These are phyloP conservation scores for Origma solitaria DNA, from an alignment of 2,113 vertebrate species.

Conservation along the genomic window DNA sequence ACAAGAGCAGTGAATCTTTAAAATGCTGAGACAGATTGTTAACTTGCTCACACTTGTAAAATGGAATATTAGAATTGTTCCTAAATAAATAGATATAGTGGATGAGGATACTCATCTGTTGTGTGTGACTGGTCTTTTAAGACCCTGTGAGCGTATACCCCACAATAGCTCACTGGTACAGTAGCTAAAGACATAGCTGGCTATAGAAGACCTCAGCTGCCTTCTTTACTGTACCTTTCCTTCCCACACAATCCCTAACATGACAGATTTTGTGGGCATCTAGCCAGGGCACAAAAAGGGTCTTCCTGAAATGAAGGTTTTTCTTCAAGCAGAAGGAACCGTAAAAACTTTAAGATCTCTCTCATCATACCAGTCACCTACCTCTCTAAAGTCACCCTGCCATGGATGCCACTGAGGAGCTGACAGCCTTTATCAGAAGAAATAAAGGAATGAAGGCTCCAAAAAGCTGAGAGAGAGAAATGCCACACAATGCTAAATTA, in stretches of 20 bases:
- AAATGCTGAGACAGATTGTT: background rate
- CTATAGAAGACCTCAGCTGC: background rate
- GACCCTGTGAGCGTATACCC: background rate
- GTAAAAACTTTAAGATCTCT: background rate
- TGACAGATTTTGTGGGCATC: background rate
- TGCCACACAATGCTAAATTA: background rate
- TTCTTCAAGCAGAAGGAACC: background rate
- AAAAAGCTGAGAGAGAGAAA: background rate
- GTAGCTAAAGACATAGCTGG: background rate
- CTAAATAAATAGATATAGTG: background rate
- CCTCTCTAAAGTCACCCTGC: background rate
- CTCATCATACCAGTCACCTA: background rate
- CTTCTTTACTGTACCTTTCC: background rate
- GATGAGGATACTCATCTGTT: background rate
- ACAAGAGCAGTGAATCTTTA: background rate
- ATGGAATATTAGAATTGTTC: background rate
- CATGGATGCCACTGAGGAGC: background rate
- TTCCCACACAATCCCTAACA: background rate
- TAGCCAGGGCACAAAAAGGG: background rate
- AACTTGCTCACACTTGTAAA: background rate
- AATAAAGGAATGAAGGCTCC: background rate
- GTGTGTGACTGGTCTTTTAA: background rate
- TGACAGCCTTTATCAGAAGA: background rate
- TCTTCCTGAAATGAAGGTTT: background rate
- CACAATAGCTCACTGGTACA: background rate